These are phyloP conservation scores for Acleris emargana DNA, from an alignment of 2,888 invertebrate species.

Conservation along the genomic window DNA sequence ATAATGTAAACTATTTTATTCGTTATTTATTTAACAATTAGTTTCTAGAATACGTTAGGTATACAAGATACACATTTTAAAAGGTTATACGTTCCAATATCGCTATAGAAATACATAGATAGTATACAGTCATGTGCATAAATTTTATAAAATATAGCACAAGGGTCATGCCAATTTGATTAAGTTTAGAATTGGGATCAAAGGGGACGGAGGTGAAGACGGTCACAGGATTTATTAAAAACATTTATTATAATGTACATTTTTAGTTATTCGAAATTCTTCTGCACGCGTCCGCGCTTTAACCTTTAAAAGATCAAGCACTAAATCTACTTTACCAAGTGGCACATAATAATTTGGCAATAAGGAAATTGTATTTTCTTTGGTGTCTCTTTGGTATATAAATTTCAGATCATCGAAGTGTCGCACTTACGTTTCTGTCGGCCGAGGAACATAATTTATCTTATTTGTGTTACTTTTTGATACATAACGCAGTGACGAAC, in stretches of 20 bases:
- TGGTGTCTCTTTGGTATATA: too few species aligned
- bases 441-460: too few species aligned
- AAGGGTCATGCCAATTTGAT: not conserved
- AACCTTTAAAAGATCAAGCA: not conserved
- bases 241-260: not conserved
- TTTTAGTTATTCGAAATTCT: not conserved
- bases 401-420: too few species aligned
- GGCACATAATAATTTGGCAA: not conserved
- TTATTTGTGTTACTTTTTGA: too few species aligned
- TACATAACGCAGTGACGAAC: too few species aligned
- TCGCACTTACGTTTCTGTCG: too few species aligned
- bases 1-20: slow-evolving; percentile 6
- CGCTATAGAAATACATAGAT: not conserved
- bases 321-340: not conserved
- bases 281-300: slow-evolving; percentile 13
- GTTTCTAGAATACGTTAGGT: slow-evolving; percentile 18
- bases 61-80: slow-evolving; percentile 20
- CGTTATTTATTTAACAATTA: slow-evolving; percentile 20
- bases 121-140: slow-evolving; percentile 25
- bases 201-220: slow-evolving; percentile 17
- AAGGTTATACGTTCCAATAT: not conserved
- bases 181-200: slow-evolving; percentile 8
- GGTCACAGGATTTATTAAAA: not conserved
- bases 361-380: too few species aligned
- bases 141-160: slow-evolving; percentile 8